phyloP scores from a whole-genome alignment of 2,113 vertebrate genomes.

The Perca fluviatilis region DNA sequence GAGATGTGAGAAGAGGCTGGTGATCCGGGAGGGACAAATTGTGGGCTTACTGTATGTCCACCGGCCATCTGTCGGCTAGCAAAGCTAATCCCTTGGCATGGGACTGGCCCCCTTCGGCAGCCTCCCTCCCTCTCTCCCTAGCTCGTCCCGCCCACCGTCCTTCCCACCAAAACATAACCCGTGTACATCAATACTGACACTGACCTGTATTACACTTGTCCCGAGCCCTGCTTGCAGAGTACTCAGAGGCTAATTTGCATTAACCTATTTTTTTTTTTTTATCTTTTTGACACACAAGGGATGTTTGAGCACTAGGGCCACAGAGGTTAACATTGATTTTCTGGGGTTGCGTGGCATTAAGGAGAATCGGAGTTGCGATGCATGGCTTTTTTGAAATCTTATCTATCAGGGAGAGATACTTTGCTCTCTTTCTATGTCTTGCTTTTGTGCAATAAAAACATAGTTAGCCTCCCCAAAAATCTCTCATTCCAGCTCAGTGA shows the following conservation, averaged over 20 bases:
- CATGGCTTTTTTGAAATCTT: background rate
- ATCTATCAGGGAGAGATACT: background rate
- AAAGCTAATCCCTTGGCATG: slow-evolving; percentile 72
- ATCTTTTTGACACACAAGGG: slow-evolving; percentile 47
- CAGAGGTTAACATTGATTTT: slow-evolving; percentile 51
- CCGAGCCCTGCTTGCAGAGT: slow-evolving; percentile 23
- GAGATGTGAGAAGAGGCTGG: slow-evolving; percentile 51
- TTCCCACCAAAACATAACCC: slow-evolving; percentile 45
- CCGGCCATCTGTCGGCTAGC: slow-evolving; percentile 78
- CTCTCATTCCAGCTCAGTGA: slow-evolving; percentile 16
- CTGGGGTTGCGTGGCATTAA: slow-evolving; percentile 6
- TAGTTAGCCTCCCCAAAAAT: slow-evolving; percentile 7
- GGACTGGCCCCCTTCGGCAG: slow-evolving; percentile 57
- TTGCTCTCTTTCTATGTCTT: slow-evolving; percentile 9
- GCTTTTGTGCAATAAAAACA: slow-evolving; percentile 46
- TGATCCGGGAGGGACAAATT: slow-evolving; percentile 74
- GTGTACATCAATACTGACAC: slow-evolving; percentile 57
- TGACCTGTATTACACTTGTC: slow-evolving; percentile 66
- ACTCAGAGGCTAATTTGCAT: slow-evolving; percentile 58
- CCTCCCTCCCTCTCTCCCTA: background rate
- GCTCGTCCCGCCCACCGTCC: slow-evolving; percentile 33
- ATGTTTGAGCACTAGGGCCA: slow-evolving; percentile 30
- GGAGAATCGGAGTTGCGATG: background rate
- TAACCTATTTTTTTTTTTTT: slow-evolving; percentile 51
- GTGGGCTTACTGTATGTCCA: slow-evolving; percentile 63